Base-by-base conservation (phyloP, 2,797 vertebrate genomes). In the Ispidina lecontei region DNA sequence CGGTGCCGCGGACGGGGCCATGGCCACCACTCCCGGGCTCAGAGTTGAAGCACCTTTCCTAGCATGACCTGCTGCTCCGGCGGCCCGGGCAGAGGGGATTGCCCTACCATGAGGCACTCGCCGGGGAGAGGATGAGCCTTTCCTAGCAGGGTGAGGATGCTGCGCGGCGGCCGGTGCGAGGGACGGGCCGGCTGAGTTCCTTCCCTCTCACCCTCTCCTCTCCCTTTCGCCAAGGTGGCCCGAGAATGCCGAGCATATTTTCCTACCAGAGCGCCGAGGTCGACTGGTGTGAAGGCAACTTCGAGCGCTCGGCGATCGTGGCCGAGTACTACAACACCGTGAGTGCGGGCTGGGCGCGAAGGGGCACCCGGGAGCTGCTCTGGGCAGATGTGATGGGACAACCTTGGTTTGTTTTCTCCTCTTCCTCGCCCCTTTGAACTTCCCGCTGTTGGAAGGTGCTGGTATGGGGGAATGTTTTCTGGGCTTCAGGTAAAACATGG, bases 251-350 rank as follows among this genome's bases (percentile, higher is more conserved):
- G 3, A 98, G 96, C 56, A 97, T 98, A 88, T 98, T 99, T 29
- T 97, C 98, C 60, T 99, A 99, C 39, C 97, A 98, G 94, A 99
- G 99, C 26, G 98, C 99, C 0, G 98, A 99, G 26, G 91, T 99
- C 29, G 99, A 99, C 96, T 99, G 99, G 99, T 99, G 99, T 5
- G 99, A 99, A 93, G 96, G 97, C 92, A 99, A 99, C 97, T 99
- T 99, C 64, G 98, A 77, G 93, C 96, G 98, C 95, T 99, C 98
- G 0, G 95, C 98, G 7, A 89, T 98, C 77, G 98, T 99, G 4
- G 99, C 98, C 0, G 99, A 99, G 95, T 99, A 98, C 96, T 99
- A 99, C 94, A 99, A 99, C 97, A 99, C 99, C 41, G 99, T 99
- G 95, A 98, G 98, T 87, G 75, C 1, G 33, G 59, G 75, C 19